Conservation (phyloP, 2,113 vertebrate species). For the Saimiri boliviensis region DNA sequence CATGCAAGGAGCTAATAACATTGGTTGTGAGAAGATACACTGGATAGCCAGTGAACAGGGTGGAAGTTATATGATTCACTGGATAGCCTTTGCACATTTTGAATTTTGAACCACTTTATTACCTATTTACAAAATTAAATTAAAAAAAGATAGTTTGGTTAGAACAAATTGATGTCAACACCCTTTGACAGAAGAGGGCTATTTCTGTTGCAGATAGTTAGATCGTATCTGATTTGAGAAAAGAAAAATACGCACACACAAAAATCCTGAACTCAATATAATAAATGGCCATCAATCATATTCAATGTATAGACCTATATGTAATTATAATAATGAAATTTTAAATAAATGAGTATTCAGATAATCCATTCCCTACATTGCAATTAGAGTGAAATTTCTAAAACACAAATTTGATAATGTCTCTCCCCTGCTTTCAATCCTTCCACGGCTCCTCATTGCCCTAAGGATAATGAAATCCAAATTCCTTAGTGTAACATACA, state of each 20-base stretch:
- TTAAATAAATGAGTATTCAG: constrained; percentile 35
- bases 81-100: neutral
- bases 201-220: neutral
- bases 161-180: neutral
- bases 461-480: neutral
- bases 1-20: neutral
- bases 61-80: neutral
- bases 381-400: neutral
- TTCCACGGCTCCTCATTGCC: neutral
- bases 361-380: neutral
- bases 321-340: constrained; percentile 25
- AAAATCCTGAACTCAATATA: neutral
- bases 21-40: neutral
- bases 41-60: neutral
- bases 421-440: neutral
- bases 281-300: neutral
- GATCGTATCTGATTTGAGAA: neutral
- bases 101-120: neutral
- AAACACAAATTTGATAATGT: constrained; percentile 17
- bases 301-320: neutral
- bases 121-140: constrained; percentile 29
- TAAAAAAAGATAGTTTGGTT: neutral
- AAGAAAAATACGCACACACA: neutral
- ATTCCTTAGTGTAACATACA: neutral
- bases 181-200: neutral